Percentiles rank a stretch among this genome's conserved stretches.
Conservation (phyloP, 2,113 vertebrate species). For the Thamnaconus septentrionalis region DNA sequence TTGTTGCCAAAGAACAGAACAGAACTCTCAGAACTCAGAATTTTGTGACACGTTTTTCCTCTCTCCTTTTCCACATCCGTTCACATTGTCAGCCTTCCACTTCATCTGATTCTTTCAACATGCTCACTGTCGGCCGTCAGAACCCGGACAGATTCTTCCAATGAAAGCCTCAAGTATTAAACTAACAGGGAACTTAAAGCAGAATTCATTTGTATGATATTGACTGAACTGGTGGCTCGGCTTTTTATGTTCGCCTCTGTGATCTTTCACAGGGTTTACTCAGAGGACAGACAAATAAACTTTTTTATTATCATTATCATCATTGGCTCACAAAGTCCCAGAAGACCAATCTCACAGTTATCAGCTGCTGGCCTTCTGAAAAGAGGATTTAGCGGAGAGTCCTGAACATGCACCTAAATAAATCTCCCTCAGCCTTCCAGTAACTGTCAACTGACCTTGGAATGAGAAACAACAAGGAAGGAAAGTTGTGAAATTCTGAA, state of each 20-base stretch:
- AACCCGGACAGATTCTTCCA: too few relatives aligned
- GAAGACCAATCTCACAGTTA: too few relatives aligned
- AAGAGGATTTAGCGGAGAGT: neutral
- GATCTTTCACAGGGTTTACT: constrained; percentile 11
- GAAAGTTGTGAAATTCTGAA: constrained; percentile 6
- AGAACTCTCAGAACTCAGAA: too few relatives aligned
- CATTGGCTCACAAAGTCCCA: constrained; percentile 13
- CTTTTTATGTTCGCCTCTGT: neutral
- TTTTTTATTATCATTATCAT: neutral
- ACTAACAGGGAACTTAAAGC: neutral
- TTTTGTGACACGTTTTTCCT: too few relatives aligned
- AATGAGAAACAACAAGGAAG: neutral
- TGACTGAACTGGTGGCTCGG: too few relatives aligned
- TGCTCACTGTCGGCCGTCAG: too few relatives aligned
- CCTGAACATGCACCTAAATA: constrained; percentile 4
- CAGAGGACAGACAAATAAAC: constrained; percentile 8
- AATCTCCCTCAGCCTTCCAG: constrained; percentile 2
- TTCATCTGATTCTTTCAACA: too few relatives aligned
- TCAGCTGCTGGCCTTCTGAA: constrained; percentile 15
- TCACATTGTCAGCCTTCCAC: too few relatives aligned
- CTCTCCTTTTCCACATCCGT: too few relatives aligned
- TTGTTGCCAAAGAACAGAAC: too few relatives aligned
- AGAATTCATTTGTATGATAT: too few relatives aligned
- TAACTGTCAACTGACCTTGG: neutral
- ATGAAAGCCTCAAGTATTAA: too few relatives aligned